A percentile compares a stretch with the other conserved stretches of the same genome.
Conservation (phyloP, 1,140 invertebrate species). For the Wasmannia auropunctata region DNA sequence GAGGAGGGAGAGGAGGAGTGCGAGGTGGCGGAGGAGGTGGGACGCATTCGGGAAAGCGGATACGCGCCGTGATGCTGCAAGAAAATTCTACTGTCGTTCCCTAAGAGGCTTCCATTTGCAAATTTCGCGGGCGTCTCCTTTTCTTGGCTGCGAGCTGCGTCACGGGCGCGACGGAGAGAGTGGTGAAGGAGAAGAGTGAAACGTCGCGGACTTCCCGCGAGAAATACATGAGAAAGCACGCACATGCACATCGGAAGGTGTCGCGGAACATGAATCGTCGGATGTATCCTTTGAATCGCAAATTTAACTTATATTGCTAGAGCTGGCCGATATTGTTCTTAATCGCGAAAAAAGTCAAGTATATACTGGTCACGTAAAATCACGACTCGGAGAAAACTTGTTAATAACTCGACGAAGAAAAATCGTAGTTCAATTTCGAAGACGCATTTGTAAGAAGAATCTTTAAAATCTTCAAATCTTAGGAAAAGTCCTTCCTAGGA, state of each 20-base stretch:
- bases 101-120: conserved; percentile 56
- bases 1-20: not conserved
- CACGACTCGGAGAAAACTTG: no score
- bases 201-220: not conserved
- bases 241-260: not conserved
- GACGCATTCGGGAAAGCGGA: conserved; percentile 20
- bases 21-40: not conserved
- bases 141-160: not conserved
- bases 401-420: not conserved
- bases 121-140: conserved; percentile 32
- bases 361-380: not conserved
- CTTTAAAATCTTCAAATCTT: not conserved
- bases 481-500: no score
- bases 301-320: not conserved
- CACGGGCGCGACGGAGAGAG: not conserved
- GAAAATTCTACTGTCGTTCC: conserved; percentile 53
- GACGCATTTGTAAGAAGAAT: not conserved
- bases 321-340: not conserved
- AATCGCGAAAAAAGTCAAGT: not conserved
- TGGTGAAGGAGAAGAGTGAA: not conserved
- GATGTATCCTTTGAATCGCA: conserved; percentile 6
- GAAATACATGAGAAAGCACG: not conserved
- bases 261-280: not conserved
- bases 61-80: conserved; percentile 39
- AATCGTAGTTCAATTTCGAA: not conserved